phyloP scores from a whole-genome alignment of 2,113 vertebrate genomes.

The Lophochroa leadbeateri region DNA sequence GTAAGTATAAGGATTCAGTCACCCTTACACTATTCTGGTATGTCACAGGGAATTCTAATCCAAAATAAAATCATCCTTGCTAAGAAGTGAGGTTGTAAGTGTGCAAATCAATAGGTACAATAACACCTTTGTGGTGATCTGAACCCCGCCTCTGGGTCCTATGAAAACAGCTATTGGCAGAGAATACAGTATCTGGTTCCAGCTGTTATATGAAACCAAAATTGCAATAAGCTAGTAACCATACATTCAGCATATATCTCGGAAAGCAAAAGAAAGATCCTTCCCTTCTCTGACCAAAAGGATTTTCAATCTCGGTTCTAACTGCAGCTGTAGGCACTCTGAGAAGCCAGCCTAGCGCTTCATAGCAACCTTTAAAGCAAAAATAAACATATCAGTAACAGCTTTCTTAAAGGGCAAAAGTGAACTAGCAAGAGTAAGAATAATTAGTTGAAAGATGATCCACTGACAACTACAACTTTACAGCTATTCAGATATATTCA shows the following conservation, averaged over 20 bases:
- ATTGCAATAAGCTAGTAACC: not conserved
- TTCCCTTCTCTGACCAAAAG: not conserved
- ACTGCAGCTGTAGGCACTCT: not conserved
- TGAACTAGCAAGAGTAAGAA: not conserved
- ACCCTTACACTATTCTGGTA: not conserved
- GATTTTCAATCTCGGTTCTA: not conserved
- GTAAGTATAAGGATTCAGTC: not conserved
- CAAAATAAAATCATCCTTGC: not conserved
- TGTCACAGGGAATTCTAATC: accelerated
- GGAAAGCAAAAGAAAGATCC: not conserved
- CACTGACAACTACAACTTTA: not conserved
- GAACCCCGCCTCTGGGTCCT: not conserved
- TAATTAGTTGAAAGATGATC: not conserved
- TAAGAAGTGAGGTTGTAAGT: not conserved
- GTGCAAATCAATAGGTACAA: not conserved
- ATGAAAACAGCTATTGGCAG: not conserved
- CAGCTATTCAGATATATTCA: not conserved
- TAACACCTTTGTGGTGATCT: not conserved
- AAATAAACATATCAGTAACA: not conserved
- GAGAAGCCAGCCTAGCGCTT: not conserved
- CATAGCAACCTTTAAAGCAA: not conserved
- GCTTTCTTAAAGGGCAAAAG: not conserved
- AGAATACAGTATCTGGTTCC: not conserved
- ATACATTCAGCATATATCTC: not conserved
- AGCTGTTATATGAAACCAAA: not conserved